Conservation (phyloP, 1,140 invertebrate species). For the Drosophila rhopaloa region DNA sequence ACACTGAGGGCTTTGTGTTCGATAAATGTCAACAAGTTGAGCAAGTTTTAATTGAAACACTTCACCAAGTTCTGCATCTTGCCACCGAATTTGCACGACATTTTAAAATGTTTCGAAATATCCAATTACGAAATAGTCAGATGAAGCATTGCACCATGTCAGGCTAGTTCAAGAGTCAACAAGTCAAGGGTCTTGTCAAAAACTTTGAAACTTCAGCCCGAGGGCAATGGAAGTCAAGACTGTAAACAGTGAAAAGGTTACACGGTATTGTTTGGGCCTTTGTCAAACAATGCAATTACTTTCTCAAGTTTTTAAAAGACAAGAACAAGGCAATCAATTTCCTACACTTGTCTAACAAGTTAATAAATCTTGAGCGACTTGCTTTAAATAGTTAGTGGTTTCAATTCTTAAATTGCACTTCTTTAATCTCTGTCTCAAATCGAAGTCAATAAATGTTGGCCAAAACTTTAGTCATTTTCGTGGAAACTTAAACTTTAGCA, state of each 20-base stretch:
- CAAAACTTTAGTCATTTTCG: conserved; percentile 26
- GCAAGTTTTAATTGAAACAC: conserved; percentile 81
- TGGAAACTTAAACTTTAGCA: too few species aligned
- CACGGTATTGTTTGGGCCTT: conserved; percentile 50
- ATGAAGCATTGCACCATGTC: conserved; percentile 57
- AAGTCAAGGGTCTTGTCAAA: conserved; percentile 56
- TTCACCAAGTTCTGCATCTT: conserved; percentile 52
- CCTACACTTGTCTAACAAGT: conserved; percentile 39
- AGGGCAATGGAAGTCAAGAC: conserved; percentile 38
- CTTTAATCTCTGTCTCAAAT: background rate
- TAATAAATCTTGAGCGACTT: conserved; percentile 44
- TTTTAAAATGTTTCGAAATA: conserved; percentile 52
- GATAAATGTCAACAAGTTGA: conserved; percentile 79
- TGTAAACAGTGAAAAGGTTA: conserved; percentile 70
- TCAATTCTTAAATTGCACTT: background rate
- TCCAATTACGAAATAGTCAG: conserved; percentile 36
- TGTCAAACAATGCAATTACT: conserved; percentile 73
- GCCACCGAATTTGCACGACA: conserved; percentile 49
- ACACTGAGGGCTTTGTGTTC: conserved; percentile 61
- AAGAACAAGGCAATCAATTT: conserved; percentile 57
- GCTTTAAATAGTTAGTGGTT: conserved; percentile 5
- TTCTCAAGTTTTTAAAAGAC: conserved; percentile 47
- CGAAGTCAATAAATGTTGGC: conserved; percentile 28
- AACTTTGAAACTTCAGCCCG: conserved; percentile 36
- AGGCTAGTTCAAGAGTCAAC: conserved; percentile 65